These are phyloP conservation scores for Shinisaurus crocodilurus DNA, from an alignment of 2,113 vertebrate species.

Conservation along the genomic window DNA sequence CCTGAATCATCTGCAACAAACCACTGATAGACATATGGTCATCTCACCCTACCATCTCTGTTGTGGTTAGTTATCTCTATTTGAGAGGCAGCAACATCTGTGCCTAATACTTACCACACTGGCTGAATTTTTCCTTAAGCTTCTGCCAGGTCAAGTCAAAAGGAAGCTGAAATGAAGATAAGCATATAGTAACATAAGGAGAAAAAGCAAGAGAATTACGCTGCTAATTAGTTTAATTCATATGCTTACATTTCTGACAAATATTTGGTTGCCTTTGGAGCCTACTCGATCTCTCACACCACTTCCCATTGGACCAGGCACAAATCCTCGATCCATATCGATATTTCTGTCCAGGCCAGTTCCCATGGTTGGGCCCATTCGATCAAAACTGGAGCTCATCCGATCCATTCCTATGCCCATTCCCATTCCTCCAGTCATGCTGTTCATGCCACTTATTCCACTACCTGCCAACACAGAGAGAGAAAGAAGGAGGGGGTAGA, in stretches of 20 bases:
- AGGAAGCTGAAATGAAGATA: slow-evolving; percentile 88
- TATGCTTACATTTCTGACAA: slow-evolving; percentile 95
- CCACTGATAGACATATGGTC: neutral
- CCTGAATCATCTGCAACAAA: neutral
- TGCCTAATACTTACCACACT: slow-evolving; percentile 87
- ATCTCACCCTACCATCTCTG: neutral
- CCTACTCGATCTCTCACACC: slow-evolving; percentile 89
- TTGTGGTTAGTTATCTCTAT: neutral
- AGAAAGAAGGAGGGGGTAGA: neutral
- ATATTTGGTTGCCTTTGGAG: slow-evolving; percentile 97
- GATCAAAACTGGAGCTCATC: slow-evolving; percentile 90
- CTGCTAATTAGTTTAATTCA: slow-evolving; percentile 23
- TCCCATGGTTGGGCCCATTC: slow-evolving; percentile 85
- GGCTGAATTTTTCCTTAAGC: slow-evolving; percentile 97
- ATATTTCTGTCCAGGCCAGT: slow-evolving; percentile 85
- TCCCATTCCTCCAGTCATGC: slow-evolving; percentile 83
- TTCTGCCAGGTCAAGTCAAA: slow-evolving; percentile 99
- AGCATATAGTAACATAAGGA: slow-evolving; percentile 61
- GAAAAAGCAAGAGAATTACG: slow-evolving; percentile 22
- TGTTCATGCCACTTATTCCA: slow-evolving; percentile 88
- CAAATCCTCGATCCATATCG: slow-evolving; percentile 90
- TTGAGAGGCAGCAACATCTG: neutral
- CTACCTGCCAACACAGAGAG: slow-evolving; percentile 63
- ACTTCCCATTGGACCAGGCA: slow-evolving; percentile 86
- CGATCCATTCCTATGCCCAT: slow-evolving; percentile 85